These are phyloP conservation scores for Enoplosus armatus DNA, from an alignment of 2,797 vertebrate genomes.

Conservation along the genomic window DNA sequence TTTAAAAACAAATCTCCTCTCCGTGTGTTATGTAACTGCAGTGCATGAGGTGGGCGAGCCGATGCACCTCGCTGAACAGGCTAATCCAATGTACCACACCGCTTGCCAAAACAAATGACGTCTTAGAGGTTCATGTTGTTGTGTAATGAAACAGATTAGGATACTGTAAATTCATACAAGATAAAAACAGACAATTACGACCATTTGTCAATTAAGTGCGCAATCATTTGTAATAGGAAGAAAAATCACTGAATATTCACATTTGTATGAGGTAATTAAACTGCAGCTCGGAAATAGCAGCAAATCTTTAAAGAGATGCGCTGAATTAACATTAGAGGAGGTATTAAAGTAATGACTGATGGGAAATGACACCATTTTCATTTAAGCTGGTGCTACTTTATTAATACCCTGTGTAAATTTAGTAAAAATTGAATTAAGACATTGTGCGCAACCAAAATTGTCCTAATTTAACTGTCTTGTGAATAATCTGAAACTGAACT, in stretches of 20 bases:
- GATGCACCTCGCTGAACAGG: slow-evolving; percentile 59
- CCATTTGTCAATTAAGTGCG: not conserved
- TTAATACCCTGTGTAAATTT: not conserved
- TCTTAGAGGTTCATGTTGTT: slow-evolving; percentile 28
- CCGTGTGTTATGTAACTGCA: slow-evolving; percentile 59
- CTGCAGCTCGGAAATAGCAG: not conserved
- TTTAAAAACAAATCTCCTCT: slow-evolving; percentile 56
- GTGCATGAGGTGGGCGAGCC: slow-evolving; percentile 58
- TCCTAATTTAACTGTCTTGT: too few relatives aligned
- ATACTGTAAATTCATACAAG: slow-evolving; percentile 21
- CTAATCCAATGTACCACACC: slow-evolving; percentile 60
- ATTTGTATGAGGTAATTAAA: not conserved
- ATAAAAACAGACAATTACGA: slow-evolving; percentile 2
- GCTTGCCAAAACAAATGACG: slow-evolving; percentile 58
- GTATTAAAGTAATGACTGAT: not conserved
- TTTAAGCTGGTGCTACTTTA: not conserved
- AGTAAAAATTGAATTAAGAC: not conserved
- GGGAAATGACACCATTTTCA: not conserved
- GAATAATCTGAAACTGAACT: too few relatives aligned
- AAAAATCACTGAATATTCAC: not conserved
- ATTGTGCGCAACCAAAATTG: too few relatives aligned
- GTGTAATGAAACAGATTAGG: slow-evolving; percentile 31
- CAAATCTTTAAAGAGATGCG: not conserved
- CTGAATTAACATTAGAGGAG: not conserved
- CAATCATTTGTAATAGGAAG: not conserved